Percentiles rank a stretch among this genome's conserved stretches.
Conservation (phyloP, 2,113 vertebrate species). For the Echinops telfairi region DNA sequence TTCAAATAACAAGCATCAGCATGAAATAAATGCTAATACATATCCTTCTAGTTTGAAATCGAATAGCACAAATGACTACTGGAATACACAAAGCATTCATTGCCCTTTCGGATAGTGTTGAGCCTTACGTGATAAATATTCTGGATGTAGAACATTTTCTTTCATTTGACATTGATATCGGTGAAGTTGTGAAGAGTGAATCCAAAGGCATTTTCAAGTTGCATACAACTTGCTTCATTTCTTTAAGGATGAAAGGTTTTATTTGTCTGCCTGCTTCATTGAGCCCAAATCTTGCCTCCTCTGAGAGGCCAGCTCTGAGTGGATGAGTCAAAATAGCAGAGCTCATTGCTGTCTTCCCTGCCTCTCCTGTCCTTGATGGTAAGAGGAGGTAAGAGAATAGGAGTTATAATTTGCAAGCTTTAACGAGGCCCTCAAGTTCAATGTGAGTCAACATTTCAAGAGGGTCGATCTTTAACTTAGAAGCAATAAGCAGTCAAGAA, state of each 20-base stretch:
- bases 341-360: background rate
- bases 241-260: background rate
- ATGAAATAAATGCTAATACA: background rate
- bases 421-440: background rate
- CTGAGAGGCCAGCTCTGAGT: background rate
- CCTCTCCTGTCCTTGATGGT: background rate
- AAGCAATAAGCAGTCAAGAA: background rate
- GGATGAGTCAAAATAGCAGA: background rate
- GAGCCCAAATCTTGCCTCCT: background rate
- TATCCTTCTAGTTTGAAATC: background rate
- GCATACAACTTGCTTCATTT: background rate
- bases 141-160: background rate
- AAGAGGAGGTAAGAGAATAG: background rate
- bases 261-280: background rate
- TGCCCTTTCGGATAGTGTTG: background rate
- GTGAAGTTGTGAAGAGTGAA: background rate
- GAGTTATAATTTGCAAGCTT: background rate
- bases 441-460: background rate
- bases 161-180: constrained; percentile 36
- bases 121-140: constrained; percentile 14
- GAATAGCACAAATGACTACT: background rate
- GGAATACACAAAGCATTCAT: background rate
- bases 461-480: background rate
- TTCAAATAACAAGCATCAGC: background rate
- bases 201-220: background rate